Base-by-base conservation (phyloP, 2,888 invertebrate genomes). In the Hipparchia sbordonii region DNA sequence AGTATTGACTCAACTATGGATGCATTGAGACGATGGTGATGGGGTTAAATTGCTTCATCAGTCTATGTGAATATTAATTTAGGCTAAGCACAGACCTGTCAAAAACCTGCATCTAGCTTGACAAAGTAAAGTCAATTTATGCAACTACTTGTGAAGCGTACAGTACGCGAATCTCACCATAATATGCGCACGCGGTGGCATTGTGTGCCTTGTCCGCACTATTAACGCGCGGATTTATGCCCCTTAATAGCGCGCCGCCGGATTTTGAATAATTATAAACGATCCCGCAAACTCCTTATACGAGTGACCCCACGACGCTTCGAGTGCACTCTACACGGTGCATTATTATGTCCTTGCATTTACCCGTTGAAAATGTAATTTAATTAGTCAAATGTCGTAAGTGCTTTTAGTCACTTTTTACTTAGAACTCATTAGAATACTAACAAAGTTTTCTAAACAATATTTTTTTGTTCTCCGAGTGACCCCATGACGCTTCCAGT, bases 181-280 rank as follows among this genome's bases (percentile, higher is more conserved):
- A 85, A 82, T 80, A 82, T 81, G 82, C 82, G 80, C 84, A 81
- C 76, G 70, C 82, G 76, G 80, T 65, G 63, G 74, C 86, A 91
- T 91, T 91, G 89, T 89, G 85, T 82, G 83, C 83, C 85, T 82
- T 87, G 89, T 91, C 89, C 85, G 83, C 89, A 86, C 89, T 89
- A 89, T 89, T 90, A 88, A 85, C 85, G 84, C 84, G 78, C 82
- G 85, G 87, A 89, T 89, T 89, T 90, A 90, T 90, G 87, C 87
- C 84, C 87, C 88, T 85, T 89, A 88, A 86, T 85, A 82, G 86
- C 84, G 84, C 81, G 80, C 84, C 75, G 71, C 82, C 82, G 80
- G 78, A 80, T 87, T 88, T 87, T 90, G 90, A 90, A 92, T 90
- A 90, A 90, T 90, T 91, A 89, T 86, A 87, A 87, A 83, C 79